Conservation (phyloP, 2,888 invertebrate species). For the Lithophane semibrunnea region DNA sequence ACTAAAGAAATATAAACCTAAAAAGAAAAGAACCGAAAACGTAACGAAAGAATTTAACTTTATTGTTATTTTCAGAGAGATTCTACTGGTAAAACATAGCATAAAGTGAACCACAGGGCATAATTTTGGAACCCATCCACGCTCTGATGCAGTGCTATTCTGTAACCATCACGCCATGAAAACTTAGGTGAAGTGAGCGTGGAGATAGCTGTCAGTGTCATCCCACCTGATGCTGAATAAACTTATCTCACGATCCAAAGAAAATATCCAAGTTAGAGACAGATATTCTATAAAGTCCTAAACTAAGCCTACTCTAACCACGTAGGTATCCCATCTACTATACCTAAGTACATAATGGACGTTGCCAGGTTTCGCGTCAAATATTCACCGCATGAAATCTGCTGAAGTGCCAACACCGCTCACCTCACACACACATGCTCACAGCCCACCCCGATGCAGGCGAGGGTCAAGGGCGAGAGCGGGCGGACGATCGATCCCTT, state of each 20-base stretch:
- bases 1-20: background rate
- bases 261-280: background rate
- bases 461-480: constrained; percentile 85
- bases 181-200: too few relatives aligned
- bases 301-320: constrained; percentile 9
- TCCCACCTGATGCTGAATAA: too few relatives aligned
- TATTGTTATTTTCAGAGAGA: background rate
- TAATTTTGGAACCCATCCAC: background rate
- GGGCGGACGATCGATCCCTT: constrained; percentile 73
- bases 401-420: constrained; percentile 49
- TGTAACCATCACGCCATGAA: too few relatives aligned
- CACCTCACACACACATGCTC: constrained; percentile 55
- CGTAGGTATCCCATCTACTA: constrained; percentile 6
- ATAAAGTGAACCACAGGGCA: background rate
- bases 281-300: background rate
- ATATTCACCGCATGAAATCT: constrained; percentile 61
- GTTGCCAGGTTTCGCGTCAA: constrained; percentile 39
- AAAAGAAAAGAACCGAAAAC: too few relatives aligned
- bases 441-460: constrained; percentile 64
- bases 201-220: too few relatives aligned
- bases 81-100: background rate
- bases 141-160: too few relatives aligned
- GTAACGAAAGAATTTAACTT: background rate
- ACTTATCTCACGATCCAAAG: background rate
- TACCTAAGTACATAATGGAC: constrained; percentile 10